Conservation (phyloP, 2,113 vertebrate species). For the Acrocephalus arundinaceus region DNA sequence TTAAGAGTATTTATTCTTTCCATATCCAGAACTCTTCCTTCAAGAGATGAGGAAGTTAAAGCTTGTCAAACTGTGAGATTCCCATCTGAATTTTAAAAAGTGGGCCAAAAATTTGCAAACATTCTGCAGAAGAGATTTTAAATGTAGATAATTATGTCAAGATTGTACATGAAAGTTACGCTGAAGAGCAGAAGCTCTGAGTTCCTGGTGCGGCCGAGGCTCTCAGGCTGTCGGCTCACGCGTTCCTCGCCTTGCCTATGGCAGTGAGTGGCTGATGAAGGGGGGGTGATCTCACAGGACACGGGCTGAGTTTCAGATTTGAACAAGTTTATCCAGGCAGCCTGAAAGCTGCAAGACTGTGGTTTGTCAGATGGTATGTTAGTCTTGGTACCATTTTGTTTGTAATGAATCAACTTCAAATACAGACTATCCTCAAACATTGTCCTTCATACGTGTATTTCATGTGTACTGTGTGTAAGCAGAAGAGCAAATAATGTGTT, state of each 20-base stretch:
- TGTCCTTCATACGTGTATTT: neutral
- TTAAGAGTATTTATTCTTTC: neutral
- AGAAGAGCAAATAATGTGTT: neutral
- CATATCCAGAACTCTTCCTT: neutral
- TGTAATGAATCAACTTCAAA: neutral
- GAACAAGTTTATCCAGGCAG: neutral
- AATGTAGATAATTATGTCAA: neutral
- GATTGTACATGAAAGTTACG: accelerated
- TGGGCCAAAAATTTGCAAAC: neutral
- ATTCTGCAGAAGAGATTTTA: neutral
- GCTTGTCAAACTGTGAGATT: neutral
- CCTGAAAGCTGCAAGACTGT: neutral
- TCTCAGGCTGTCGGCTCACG: accelerated
- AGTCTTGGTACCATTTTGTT: neutral
- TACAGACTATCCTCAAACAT: neutral
- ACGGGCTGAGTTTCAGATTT: neutral
- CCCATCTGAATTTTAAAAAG: neutral
- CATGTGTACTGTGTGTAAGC: neutral
- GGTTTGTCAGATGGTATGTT: neutral
- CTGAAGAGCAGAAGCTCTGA: neutral
- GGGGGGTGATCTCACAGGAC: accelerated
- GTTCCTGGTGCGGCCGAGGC: accelerated
- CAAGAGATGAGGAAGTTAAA: neutral
- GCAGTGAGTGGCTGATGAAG: neutral
- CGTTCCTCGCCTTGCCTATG: neutral